Conservation (phyloP, 2,113 vertebrate genomes). For the Hiodon alosoides region DNA sequence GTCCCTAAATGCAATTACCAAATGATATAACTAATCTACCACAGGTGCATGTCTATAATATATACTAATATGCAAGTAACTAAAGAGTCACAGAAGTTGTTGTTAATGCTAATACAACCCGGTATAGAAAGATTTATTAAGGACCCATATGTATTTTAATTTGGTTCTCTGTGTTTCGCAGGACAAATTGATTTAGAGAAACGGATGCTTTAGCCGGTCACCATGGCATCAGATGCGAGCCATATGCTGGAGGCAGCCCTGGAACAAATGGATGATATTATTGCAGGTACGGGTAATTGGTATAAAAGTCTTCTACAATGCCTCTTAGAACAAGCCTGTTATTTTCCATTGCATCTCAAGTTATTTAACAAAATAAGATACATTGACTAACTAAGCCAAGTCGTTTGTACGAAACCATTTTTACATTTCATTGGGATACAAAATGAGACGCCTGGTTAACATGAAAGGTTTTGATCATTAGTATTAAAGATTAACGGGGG, state of each 20-base stretch:
- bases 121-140: neutral
- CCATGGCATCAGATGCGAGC: conserved; percentile 79
- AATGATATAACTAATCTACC: too few relatives aligned
- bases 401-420: too few relatives aligned
- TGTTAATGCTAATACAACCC: neutral
- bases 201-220: conserved; percentile 19
- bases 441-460: too few relatives aligned
- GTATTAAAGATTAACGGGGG: too few relatives aligned
- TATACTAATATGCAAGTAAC: too few relatives aligned
- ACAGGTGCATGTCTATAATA: too few relatives aligned
- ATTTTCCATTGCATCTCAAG: neutral
- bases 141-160: conserved; percentile 17
- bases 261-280: conserved; percentile 89
- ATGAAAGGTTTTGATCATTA: too few relatives aligned
- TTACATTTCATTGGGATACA: too few relatives aligned
- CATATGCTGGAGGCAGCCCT: conserved; percentile 79
- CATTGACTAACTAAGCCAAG: too few relatives aligned
- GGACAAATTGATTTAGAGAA: neutral
- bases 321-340: neutral
- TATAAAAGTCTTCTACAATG: conserved; percentile 18
- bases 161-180: conserved; percentile 1
- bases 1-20: too few relatives aligned
- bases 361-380: neutral
- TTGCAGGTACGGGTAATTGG: conserved; percentile 73
- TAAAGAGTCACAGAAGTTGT: neutral